Evolutionary conservation across 2,113 vertebrate genomes (phyloP).

Genomic region (Festucalex cinctus): DNA sequence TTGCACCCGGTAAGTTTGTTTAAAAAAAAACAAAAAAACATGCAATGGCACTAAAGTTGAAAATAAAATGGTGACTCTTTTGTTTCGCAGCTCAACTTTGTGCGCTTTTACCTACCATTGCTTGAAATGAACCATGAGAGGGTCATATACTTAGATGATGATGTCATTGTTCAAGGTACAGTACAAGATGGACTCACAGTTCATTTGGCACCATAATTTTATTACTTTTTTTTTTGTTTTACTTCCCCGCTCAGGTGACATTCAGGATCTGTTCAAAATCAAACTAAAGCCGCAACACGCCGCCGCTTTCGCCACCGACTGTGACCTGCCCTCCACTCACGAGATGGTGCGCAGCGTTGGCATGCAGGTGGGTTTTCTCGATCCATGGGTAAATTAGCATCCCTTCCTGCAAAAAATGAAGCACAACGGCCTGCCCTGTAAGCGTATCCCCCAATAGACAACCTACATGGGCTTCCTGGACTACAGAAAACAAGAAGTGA

Average conservation of each 20-base stretch:
- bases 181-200: not conserved
- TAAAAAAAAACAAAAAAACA: not conserved
- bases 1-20: slow-evolving; percentile 87
- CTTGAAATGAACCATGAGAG: slow-evolving; percentile 83
- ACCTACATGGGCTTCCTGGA: slow-evolving; percentile 97
- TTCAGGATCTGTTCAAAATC: slow-evolving; percentile 82
- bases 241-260: slow-evolving; percentile 78
- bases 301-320: slow-evolving; percentile 93
- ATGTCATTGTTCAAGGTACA: slow-evolving; percentile 94
- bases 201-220: not conserved
- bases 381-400: not conserved
- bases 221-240: not conserved
- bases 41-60: not conserved
- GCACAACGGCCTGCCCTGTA: slow-evolving; percentile 17
- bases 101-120: slow-evolving; percentile 90
- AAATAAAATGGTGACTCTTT: not conserved
- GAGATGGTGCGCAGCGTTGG: slow-evolving; percentile 86
- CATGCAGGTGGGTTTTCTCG: slow-evolving; percentile 82
- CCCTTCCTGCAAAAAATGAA: not conserved
- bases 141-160: slow-evolving; percentile 93
- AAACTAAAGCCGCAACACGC: slow-evolving; percentile 82
- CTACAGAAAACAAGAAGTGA: slow-evolving; percentile 86
- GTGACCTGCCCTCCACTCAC: slow-evolving; percentile 85
- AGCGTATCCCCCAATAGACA: slow-evolving; percentile 69
- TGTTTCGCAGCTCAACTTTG: slow-evolving; percentile 88